Base-by-base conservation (phyloP, 1,140 invertebrate genomes). In the Diplogasteroides magnus region DNA sequence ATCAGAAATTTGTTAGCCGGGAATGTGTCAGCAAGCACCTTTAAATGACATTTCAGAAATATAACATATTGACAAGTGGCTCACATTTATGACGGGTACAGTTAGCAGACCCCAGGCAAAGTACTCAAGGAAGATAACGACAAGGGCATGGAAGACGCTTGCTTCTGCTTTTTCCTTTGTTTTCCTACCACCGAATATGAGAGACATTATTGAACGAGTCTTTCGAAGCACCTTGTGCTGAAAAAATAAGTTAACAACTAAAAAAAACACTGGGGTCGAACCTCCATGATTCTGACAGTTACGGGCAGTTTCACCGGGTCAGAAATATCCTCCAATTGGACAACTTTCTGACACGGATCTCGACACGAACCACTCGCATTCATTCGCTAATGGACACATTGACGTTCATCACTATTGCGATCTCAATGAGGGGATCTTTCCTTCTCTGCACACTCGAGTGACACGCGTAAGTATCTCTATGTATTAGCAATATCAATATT, bases 41-140 rank as follows among this genome's bases (percentile, higher is more conserved):
- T 79, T 27, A 85, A 86, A 65, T 71, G 37, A 26, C 3, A 31
- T 2, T 31, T 15, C 6, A 23, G 19, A 32, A 14, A 28, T 68
- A 1, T 0, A 2, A 55, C 32, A 13, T 58, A 58, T 26, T 28
- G 61, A 63, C 29, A 55, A 63, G 63, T n/a, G 60, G 86, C 88
- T 88, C 85, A 95, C 95, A 75, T 91, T 90, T 83, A 99, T 98
- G 82, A 98, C 91, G 61, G 96, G 96, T 87, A 95, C 93, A 56
- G 94, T 98, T 59, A 99, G 87, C 72, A 99, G 87, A 67, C 96
- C 96, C 95, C 96, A 98, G 68, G 95, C 92, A 86, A 99, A 99
- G 87, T 98, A 98, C 87, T 99, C 96, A 84, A 48, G 87, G 86
- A 98, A 99, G 85, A 98, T 98, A 77, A 99, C 93, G 77, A 98